Evolutionary conservation across 2,113 vertebrate species (phyloP), one percentile per base, ranked within the genome.

Genomic region (Oxygymnocypris stewartii): DNA sequence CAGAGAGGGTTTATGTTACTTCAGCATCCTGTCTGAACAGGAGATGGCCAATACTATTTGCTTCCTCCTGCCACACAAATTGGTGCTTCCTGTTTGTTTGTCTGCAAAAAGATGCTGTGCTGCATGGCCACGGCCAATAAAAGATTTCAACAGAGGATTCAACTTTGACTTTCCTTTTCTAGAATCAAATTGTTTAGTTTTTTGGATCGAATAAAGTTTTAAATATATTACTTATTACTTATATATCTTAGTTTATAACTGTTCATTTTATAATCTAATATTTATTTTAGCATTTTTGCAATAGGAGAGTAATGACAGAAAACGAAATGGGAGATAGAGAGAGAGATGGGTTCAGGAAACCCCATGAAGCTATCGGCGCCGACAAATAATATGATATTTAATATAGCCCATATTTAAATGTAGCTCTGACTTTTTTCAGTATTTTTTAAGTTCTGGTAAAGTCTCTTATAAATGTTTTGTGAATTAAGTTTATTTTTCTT

Each of bases 1-100:
- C 20, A 2, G n/a, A 82, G 61, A 47, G 7, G 11, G 31, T n/a
- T 37, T 74, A 18, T 35, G 20, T 35, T 28, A 44, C 73, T 83
- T 84, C 88, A 65, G 49, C 79, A 65, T 25, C 88, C 85, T 13
- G 28, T 79, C 20, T 79, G 59, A 88, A 88, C 80, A 85, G 79
- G 61, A 82, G 25, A 82, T 51, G 63, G 63, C 2, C 23, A 63
- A 5, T 44, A 42, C 63, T 44, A 28, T 81, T 69, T 69, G 25
- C 35, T 51, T 69, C 42, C 44, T 69, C n/a, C 25, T 14, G 18
- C 42, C 9, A 69, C 10, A 65, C 63, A 82, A 35, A 69, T 82
- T 2, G 63, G 16, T 82, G 16, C 28, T 69, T 82, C 13, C 37
- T 82, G 61, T 82, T 49, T 69, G 40, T 35, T 47, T 51, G 9